Evolutionary conservation across 1,140 invertebrate genomes (phyloP).

Genomic region (Drosophila grimshawi): DNA sequence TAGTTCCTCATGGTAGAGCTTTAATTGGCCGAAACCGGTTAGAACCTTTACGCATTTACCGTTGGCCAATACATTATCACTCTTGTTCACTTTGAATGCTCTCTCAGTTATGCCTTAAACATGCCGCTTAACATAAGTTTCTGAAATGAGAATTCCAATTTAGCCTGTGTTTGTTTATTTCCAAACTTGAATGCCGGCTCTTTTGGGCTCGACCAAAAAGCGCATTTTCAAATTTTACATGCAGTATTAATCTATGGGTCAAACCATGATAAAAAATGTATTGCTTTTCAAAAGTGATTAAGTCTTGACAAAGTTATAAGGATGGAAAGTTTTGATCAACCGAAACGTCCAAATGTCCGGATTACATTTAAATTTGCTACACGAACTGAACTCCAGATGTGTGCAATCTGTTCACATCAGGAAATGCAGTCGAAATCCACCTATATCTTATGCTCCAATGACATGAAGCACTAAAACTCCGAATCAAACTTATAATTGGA

Average conservation of each 20-base stretch:
- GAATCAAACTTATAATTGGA: constrained; percentile 32
- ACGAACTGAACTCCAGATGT: background rate
- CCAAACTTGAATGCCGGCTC: too few species aligned
- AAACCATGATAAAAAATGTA: too few species aligned
- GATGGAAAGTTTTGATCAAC: too few species aligned
- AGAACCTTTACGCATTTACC: constrained; percentile 18
- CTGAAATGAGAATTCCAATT: too few species aligned
- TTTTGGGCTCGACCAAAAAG: too few species aligned
- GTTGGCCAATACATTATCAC: background rate
- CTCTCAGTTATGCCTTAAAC: background rate
- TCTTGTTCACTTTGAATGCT: background rate
- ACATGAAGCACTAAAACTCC: constrained; percentile 31
- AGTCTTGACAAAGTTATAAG: too few species aligned
- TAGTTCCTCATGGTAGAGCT: background rate
- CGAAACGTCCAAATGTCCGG: too few species aligned
- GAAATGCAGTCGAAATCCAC: constrained; percentile 5
- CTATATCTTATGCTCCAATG: constrained; percentile 38
- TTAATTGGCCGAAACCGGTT: background rate
- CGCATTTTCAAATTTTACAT: too few species aligned
- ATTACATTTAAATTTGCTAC: background rate
- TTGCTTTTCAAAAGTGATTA: too few species aligned
- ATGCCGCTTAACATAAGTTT: too few species aligned
- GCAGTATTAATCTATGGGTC: too few species aligned
- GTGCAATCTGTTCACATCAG: background rate
- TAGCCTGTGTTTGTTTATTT: too few species aligned